phyloP scores from a whole-genome alignment of 2,888 invertebrate species.

The Kuschelorhynchus macadamiae region DNA sequence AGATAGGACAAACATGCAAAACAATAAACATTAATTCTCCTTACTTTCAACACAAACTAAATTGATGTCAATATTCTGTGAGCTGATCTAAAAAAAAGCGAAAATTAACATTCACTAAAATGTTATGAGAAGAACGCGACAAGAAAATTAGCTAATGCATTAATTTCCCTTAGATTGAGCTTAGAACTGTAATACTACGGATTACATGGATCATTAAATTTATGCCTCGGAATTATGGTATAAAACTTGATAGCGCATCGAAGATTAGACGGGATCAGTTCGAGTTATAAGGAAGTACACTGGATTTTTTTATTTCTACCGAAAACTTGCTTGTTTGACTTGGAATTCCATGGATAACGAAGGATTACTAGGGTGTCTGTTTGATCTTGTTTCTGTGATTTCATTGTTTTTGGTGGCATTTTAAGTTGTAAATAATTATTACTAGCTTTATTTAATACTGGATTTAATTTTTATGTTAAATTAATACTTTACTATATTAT shows the following conservation, averaged over 20 bases:
- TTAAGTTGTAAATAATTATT: too few species aligned
- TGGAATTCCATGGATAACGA: background rate
- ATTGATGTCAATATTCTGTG: too few species aligned
- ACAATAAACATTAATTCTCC: too few species aligned
- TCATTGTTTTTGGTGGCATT: constrained; percentile 3
- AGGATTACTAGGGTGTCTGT: background rate
- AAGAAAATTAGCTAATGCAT: constrained; percentile 61
- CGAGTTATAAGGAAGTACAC: constrained; percentile 65
- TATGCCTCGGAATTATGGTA: constrained; percentile 70
- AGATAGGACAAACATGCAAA: too few species aligned
- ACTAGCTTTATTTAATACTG: too few species aligned
- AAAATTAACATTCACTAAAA: constrained; percentile 10
- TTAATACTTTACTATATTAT: too few species aligned
- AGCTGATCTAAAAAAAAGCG: too few species aligned
- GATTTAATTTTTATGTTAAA: too few species aligned
- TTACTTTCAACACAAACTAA: too few species aligned
- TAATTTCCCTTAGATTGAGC: constrained; percentile 68
- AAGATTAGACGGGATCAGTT: constrained; percentile 69
- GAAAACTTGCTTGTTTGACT: constrained; percentile 38
- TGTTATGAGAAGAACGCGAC: constrained; percentile 40
- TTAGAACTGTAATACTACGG: constrained; percentile 69
- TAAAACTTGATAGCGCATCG: constrained; percentile 70
- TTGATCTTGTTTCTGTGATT: constrained; percentile 6
- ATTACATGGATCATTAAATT: constrained; percentile 70
- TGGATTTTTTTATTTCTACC: constrained; percentile 59